Evolutionary conservation across 2,797 vertebrate genomes (phyloP), one percentile per base, ranked within the genome.

Genomic region (Paratrypauchen microcephalus): DNA sequence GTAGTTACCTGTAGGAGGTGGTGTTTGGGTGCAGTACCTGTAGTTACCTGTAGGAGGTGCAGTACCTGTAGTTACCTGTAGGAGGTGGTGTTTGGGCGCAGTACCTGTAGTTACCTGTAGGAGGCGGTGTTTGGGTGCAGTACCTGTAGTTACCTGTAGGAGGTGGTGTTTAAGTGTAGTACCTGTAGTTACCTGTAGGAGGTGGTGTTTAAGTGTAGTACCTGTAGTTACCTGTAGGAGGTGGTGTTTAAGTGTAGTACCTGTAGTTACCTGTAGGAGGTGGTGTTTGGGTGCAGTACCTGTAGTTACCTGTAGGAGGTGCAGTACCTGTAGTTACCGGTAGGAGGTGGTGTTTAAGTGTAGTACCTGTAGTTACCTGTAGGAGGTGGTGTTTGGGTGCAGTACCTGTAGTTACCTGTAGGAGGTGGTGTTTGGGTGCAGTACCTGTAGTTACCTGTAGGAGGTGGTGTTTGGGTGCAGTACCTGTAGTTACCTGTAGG

Each of bases 81-180:
- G 24, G 24, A 26, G 24, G 24, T 26, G 24, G 24, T 26, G 6
- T n/a, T n/a, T n/a, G 30, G 4, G 30, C 2, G 24, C 24, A 26
- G 24, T 26, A 26, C 24, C 24, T 26, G 24, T 26, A 26, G 2
- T 26, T 26, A 26, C 24, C 24, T 26, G 24, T 26, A 26, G 24
- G 24, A 26, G 24, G 24, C 2, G 24, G 24, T 26, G 6, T n/a
- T n/a, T n/a, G 32, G 32, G 32, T 36, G 32, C 8, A 39, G 36
- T 9, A 39, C 36, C 36, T 39, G 36, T 39, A 39, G 19, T 54
- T 4, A 28, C 55, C 55, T 57, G 55, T 28, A 57, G 55, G 55
- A 86, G 63, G 76, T 88, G 85, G 71, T 91, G 52, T 18, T 36
- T 36, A 7, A 7, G 36, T n/a, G 19, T 23, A n/a, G 19, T 21